Evolutionary conservation across 2,888 invertebrate species (phyloP).

Genomic region (Dasysyrphus tricinctus): DNA sequence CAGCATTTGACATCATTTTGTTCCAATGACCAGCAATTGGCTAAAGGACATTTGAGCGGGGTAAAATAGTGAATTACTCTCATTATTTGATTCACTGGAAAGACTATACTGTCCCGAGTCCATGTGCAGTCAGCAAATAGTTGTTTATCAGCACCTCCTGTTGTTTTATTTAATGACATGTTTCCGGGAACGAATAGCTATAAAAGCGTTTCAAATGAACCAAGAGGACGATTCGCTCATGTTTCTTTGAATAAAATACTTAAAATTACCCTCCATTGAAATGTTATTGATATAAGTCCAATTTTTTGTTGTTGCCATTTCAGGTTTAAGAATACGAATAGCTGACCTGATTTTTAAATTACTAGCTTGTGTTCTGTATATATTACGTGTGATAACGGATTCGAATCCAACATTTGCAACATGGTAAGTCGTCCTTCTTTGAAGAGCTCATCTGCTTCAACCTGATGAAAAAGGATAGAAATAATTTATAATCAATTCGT

Average conservation of each 20-base stretch:
- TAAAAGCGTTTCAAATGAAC: background rate
- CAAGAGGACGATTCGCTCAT: constrained; percentile 11
- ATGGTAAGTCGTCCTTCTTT: constrained; percentile 86
- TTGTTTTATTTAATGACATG: background rate
- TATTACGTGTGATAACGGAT: constrained; percentile 95
- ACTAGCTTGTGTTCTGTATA: constrained; percentile 97
- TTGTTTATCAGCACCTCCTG: background rate
- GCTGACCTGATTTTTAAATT: constrained; percentile 99
- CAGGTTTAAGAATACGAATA: constrained; percentile 98
- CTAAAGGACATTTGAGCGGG: constrained; percentile 20
- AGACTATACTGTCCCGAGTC: constrained; percentile 1
- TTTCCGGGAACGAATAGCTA: background rate
- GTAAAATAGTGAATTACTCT: constrained; percentile 27
- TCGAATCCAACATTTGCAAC: constrained; percentile 93
- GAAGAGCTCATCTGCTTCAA: too few species aligned
- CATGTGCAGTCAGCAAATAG: background rate
- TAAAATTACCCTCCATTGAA: constrained; percentile 11
- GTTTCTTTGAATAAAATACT: background rate
- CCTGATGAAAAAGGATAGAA: too few species aligned
- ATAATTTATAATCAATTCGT: too few species aligned
- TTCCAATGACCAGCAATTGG: constrained; percentile 45
- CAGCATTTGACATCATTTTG: constrained; percentile 49
- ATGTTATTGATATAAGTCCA: background rate
- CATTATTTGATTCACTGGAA: constrained; percentile 34
- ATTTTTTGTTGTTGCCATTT: background rate